Evolutionary conservation across 2,113 vertebrate genomes (phyloP).

Genomic region (Camelus dromedarius): DNA sequence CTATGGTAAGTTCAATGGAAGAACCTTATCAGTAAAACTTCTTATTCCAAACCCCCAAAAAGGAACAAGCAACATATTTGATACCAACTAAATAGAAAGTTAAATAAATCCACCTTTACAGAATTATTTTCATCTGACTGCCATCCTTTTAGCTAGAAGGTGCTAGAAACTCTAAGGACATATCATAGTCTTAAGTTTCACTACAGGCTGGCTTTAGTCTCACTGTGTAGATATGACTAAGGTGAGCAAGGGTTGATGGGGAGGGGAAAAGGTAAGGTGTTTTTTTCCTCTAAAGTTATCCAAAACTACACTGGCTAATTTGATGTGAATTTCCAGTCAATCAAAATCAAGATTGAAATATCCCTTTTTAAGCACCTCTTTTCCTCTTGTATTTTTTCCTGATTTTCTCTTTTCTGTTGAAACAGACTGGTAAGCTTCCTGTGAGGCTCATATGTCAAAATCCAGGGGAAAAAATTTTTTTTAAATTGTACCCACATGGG

Average conservation of each 20-base stretch:
- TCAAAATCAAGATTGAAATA: slow-evolving; percentile 21
- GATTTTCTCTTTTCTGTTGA: background rate
- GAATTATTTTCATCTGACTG: slow-evolving; percentile 12
- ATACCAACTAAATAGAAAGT: background rate
- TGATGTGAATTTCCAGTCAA: slow-evolving; percentile 12
- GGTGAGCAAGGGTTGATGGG: background rate
- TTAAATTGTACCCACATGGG: background rate
- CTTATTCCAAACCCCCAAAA: background rate
- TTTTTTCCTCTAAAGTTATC: background rate
- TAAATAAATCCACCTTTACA: background rate
- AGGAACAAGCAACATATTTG: background rate
- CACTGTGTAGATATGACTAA: background rate
- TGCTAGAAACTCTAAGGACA: background rate
- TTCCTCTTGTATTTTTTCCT: background rate
- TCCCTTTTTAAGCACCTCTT: background rate
- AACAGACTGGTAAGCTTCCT: background rate
- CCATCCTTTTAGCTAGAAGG: background rate
- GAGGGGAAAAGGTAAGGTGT: background rate
- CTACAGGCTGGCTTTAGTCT: background rate
- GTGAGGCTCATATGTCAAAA: background rate
- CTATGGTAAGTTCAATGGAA: background rate
- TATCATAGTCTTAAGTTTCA: background rate
- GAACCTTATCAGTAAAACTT: background rate
- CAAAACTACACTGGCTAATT: background rate
- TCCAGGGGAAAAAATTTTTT: background rate